Evolutionary conservation across 2,113 vertebrate genomes (phyloP).

Genomic region (Sphyrna mokarran): DNA sequence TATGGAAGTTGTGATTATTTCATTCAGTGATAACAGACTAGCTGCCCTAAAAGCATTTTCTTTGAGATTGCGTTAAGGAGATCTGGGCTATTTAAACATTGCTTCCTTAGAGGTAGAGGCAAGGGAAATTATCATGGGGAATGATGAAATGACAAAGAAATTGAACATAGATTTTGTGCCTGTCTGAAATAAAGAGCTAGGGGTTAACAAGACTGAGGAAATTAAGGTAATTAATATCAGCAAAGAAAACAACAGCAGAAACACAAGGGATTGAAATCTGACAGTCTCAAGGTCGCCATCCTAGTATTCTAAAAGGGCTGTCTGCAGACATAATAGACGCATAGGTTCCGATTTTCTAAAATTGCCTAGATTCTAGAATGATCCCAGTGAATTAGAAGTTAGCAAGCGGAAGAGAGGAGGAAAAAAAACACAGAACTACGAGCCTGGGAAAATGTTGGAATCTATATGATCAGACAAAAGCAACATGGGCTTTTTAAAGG

Average conservation of each 20-base stretch:
- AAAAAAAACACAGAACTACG: neutral
- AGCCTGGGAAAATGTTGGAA: neutral
- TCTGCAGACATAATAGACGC: neutral
- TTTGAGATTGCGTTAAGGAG: neutral
- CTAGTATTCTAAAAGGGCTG: neutral
- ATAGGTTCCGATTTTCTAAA: neutral
- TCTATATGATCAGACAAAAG: neutral
- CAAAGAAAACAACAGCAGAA: neutral
- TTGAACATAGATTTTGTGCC: neutral
- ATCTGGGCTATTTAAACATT: neutral
- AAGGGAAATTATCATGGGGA: neutral
- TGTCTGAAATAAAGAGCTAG: neutral
- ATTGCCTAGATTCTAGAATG: neutral
- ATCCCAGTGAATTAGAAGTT: too few relatives aligned
- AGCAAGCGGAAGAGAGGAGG: neutral
- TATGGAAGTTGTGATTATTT: neutral
- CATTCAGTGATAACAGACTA: too few relatives aligned
- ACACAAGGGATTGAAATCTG: neutral
- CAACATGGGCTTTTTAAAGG: neutral
- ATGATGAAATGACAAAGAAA: neutral
- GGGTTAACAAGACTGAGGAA: neutral
- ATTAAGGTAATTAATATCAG: neutral
- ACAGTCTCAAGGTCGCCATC: neutral
- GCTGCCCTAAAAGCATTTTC: neutral
- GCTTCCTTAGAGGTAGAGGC: neutral